Conservation (phyloP, 2,113 vertebrate species). For the Speoplatyrhinus poulsoni region DNA sequence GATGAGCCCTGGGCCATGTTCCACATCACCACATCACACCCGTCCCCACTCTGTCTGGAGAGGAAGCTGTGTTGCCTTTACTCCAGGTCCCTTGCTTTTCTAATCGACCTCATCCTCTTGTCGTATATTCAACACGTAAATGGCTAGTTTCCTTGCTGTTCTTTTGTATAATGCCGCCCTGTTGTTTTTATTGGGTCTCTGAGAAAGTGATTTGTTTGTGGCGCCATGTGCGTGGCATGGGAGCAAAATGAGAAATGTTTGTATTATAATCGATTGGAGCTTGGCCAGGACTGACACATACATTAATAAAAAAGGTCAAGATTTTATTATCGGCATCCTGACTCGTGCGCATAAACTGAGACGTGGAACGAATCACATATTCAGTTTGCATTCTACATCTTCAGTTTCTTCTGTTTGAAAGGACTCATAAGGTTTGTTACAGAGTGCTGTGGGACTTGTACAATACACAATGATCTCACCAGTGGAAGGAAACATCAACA, state of each 20-base stretch:
- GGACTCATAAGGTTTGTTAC: conserved; percentile 22
- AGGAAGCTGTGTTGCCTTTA: conserved; percentile 52
- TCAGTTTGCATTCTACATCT: conserved; percentile 18
- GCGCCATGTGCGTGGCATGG: conserved; percentile 29
- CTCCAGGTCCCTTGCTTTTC: conserved; percentile 3
- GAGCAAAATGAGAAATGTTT: conserved; percentile 33
- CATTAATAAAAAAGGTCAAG: conserved; percentile 41
- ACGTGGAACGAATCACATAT: conserved; percentile 35
- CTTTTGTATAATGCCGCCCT: background rate
- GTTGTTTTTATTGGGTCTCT: background rate
- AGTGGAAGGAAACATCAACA: conserved; percentile 24
- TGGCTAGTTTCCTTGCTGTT: conserved; percentile 10
- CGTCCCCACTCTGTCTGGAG: conserved; percentile 49
- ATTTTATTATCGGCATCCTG: conserved; percentile 25
- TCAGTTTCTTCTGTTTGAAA: background rate
- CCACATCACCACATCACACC: conserved; percentile 46
- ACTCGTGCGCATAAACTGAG: conserved; percentile 10
- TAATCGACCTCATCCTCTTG: background rate
- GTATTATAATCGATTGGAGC: conserved; percentile 27
- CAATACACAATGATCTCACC: conserved; percentile 38
- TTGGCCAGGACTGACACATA: conserved; percentile 21
- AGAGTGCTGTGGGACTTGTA: conserved; percentile 3
- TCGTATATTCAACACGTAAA: background rate
- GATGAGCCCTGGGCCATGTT: conserved; percentile 57
- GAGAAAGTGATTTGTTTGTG: conserved; percentile 5